A percentile compares a stretch with the other conserved stretches of the same genome.
Evolutionary conservation across 2,888 invertebrate species (phyloP).

Genomic region (Agrochola macilenta): DNA sequence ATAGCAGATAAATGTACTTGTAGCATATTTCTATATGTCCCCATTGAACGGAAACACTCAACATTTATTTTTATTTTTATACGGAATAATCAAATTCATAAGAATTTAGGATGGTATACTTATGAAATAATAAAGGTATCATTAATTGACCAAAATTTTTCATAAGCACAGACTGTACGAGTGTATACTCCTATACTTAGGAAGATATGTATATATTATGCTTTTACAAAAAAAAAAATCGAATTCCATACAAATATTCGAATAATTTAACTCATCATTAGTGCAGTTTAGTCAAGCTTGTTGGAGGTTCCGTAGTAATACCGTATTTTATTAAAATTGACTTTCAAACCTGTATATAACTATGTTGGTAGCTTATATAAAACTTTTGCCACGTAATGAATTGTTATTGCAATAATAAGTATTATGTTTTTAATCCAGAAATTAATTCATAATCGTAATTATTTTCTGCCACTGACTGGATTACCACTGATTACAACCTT

Average conservation of each 20-base stretch:
- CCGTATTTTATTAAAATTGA: background rate
- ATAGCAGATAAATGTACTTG: slow-evolving; percentile 6
- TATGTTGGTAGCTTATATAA: too few relatives aligned
- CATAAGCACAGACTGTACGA: background rate
- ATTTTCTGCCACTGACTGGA: background rate
- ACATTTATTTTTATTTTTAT: background rate
- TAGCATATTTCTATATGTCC: slow-evolving; percentile 19
- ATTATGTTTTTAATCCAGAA: background rate
- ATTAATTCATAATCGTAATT: background rate
- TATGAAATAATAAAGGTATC: background rate
- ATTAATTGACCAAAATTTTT: background rate
- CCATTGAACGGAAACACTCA: slow-evolving; percentile 18
- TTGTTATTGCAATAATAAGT: background rate
- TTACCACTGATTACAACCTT: background rate
- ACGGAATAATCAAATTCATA: background rate
- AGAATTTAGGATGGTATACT: background rate
- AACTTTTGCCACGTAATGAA: background rate
- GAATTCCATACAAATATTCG: too few relatives aligned
- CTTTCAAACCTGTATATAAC: background rate
- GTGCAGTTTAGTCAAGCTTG: background rate
- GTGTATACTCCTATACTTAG: too few relatives aligned
- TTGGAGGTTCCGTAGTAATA: background rate
- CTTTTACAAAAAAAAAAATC: too few relatives aligned
- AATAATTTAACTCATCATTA: background rate
- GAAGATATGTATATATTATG: too few relatives aligned